Evolutionary conservation across 2,797 vertebrate species (phyloP), one percentile per base, ranked within the genome.

Genomic region (Channa striata): DNA sequence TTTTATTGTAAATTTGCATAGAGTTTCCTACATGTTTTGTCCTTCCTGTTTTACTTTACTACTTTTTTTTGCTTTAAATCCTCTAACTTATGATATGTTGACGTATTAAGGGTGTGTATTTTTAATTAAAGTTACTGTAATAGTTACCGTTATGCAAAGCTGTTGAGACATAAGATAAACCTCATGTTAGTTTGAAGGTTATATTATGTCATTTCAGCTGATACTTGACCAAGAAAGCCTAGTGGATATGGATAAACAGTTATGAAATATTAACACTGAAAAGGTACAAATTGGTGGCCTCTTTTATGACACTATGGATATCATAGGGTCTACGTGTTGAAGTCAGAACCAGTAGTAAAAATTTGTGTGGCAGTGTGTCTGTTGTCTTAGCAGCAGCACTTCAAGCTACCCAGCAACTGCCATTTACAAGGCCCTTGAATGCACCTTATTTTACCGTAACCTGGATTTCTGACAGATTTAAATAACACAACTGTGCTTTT

Each of bases 371-470:
- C 78, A 7, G 39, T 71, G 59, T 50, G 30, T 73, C 59, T 70
- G 86, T 82, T 85, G 85, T 85, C 85, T 76, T 87, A 64, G 80
- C 63, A 85, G 44, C 9, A n/a, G 82, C 82, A 53, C 40, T 62
- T 21, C 39, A 59, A 47, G 71, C 39, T 62, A 49, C 20, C 52
- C 51, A 70, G 74, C 59, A 72, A 81, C 69, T 23, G 43, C 8
- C 40, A 59, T 78, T 84, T 74, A 80, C 79, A 80, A 70, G 53
- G 12, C 20, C 50, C 56, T 82, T 84, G 80, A 79, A 30, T 43
- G 9, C 62, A 53, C 51, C 23, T 16, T 25, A 59, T 81, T 70
- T 60, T 52, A 81, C 52, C 72, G 58, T 46, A 68, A 4, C 17
- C 46, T 20, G 20, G 8, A 7, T 20, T 16, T 56, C 54, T 36